Evolutionary conservation across 2,888 invertebrate genomes (phyloP), one percentile per base, ranked within the genome.

Genomic region (Copidosoma aretas): DNA sequence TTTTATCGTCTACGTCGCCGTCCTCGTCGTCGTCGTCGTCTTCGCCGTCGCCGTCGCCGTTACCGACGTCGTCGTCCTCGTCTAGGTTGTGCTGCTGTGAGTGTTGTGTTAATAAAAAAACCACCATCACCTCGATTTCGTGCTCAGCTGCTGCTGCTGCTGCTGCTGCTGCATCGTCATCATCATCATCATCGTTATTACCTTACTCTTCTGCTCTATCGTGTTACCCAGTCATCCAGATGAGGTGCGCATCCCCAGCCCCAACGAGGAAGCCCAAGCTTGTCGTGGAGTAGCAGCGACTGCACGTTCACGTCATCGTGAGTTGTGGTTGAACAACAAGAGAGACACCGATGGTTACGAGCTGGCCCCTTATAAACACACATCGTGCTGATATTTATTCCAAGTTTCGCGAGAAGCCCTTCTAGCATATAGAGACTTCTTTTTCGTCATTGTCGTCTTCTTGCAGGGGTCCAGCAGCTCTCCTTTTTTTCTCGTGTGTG

Each of bases 1-100:
- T 59, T 22, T 76, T 68, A 75, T 76, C 74, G 74, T 72, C 69
- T 73, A 73, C 73, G 73, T 75, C 73, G 77, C 74, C 62, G 75
- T 72, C 76, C 75, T 57, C 74, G 75, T 69, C 72, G 73, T 21
- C 60, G 59, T 54, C 32, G 24, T 8, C 46, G 63, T 21, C 21
- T 46, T 17, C 17, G 43, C 12, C 17, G 43, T 17, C 17, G 43
- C 12, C 17, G 43, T 46, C 17, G 43, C 12, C 12, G 15, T 17
- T 46, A 3, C 17, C 41, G 41, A 14, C 41, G 41, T 10, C 43
- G 8, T 46, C 43, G 17, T 46, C 43, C 43, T 17, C 8, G 43
- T 15, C 3, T n/a, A n/a, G n/a, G 8, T 32, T 32, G 32, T 32
- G 32, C 32, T 32, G 32, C 32, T 32, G 32, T 32, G 32, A 32